A percentile compares a stretch with the other conserved stretches of the same genome.
These are phyloP conservation scores for Neria commutata DNA, from an alignment of 2,888 invertebrate species.

Conservation along the genomic window DNA sequence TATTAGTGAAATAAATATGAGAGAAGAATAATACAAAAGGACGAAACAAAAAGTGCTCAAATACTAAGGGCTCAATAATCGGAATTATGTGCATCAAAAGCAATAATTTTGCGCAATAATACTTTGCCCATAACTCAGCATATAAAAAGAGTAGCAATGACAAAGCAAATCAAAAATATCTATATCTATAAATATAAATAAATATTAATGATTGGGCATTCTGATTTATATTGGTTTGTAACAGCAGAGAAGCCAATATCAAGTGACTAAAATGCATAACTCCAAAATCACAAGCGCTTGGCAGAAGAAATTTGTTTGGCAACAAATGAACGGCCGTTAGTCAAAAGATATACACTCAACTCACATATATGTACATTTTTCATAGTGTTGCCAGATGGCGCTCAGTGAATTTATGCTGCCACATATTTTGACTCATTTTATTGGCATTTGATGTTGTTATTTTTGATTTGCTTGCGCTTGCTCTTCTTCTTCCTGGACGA, in stretches of 20 bases:
- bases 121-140: too few relatives aligned
- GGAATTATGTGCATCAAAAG: background rate
- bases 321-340: background rate
- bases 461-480: background rate
- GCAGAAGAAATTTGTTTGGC: background rate
- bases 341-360: background rate
- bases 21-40: too few relatives aligned
- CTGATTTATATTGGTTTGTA: too few relatives aligned
- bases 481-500: background rate
- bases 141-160: too few relatives aligned
- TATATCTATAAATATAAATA: background rate
- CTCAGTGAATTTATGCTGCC: background rate
- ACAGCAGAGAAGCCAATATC: background rate
- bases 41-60: too few relatives aligned
- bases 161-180: background rate
- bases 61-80: too few relatives aligned
- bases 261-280: background rate
- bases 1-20: too few relatives aligned
- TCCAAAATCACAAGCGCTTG: background rate
- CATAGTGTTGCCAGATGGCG: background rate
- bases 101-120: too few relatives aligned
- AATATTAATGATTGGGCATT: constrained; percentile 7
- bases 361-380: background rate
- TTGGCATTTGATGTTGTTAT: background rate
- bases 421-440: background rate